phyloP scores from a whole-genome alignment of 2,888 invertebrate genomes.

The Drosophila macrospina region DNA sequence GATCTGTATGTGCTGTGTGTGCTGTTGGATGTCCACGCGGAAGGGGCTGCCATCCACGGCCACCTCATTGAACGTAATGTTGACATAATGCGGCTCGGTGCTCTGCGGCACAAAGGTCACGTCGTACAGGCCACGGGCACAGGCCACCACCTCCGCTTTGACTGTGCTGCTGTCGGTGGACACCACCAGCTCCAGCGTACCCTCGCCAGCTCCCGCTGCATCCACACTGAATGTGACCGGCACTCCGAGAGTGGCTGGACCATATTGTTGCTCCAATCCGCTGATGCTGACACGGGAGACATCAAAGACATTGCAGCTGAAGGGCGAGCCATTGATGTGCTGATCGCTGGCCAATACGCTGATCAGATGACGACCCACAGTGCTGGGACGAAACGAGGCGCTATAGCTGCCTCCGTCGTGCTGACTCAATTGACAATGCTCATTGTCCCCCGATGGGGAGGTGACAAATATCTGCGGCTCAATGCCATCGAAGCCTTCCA shows the following conservation, averaged over 20 bases:
- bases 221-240: constrained; percentile 97
- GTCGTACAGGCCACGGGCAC: constrained; percentile 95
- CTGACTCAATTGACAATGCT: constrained; percentile 90
- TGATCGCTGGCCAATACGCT: constrained; percentile 93
- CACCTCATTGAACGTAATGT: constrained; percentile 97
- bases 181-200: constrained; percentile 95
- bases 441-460: constrained; percentile 93
- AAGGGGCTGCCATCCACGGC: constrained; percentile 96
- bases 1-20: constrained; percentile 90
- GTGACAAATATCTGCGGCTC: constrained; percentile 91
- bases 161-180: constrained; percentile 95
- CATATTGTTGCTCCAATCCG: constrained; percentile 87
- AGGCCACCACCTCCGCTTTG: constrained; percentile 94
- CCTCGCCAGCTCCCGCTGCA: constrained; percentile 97
- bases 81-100: constrained; percentile 95
- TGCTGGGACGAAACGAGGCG: constrained; percentile 92
- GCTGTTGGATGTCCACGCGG: constrained; percentile 91
- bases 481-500: constrained; percentile 87
- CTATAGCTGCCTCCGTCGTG: constrained; percentile 90
- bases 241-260: constrained; percentile 88
- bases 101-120: constrained; percentile 96
- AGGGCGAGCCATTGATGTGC: constrained; percentile 95
- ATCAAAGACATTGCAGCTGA: constrained; percentile 97
- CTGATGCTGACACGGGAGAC: constrained; percentile 92
- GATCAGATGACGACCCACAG: constrained; percentile 94